Conservation (phyloP, 2,113 vertebrate species). For the Alexandromys fortis region DNA sequence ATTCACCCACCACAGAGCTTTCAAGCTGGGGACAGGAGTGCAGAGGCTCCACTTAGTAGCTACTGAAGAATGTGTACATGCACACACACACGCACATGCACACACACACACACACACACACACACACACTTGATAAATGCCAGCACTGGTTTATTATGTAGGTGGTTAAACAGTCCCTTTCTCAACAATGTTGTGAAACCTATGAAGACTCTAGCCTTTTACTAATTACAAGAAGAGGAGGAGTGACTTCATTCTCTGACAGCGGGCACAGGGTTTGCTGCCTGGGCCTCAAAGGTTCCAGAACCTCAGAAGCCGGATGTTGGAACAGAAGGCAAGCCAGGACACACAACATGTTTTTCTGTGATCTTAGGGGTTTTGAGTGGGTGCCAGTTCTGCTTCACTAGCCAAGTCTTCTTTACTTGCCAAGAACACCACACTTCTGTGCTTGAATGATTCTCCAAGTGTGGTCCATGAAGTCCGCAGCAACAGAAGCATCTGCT, state of each 20-base stretch:
- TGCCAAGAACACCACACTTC: conserved; percentile 11
- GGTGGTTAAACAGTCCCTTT: conserved; percentile 54
- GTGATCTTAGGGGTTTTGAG: conserved; percentile 7
- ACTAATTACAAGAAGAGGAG: not conserved
- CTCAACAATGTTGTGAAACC: conserved; percentile 47
- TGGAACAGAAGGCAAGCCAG: conserved; percentile 16
- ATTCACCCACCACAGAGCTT: not conserved
- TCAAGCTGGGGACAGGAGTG: not conserved
- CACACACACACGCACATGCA: not conserved
- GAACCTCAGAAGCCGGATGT: not conserved
- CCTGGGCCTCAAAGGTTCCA: not conserved
- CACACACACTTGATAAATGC: not conserved
- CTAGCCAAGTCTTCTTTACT: conserved; percentile 17
- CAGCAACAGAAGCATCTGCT: not conserved
- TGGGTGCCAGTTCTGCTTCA: not conserved
- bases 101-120: not conserved
- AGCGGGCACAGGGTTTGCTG: not conserved
- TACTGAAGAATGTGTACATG: not conserved
- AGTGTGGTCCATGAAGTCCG: not conserved
- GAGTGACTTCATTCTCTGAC: not conserved
- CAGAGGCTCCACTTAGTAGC: not conserved
- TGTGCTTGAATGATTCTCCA: not conserved
- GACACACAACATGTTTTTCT: not conserved
- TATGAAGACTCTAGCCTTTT: not conserved
- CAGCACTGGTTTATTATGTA: not conserved